Evolutionary conservation across 2,888 invertebrate genomes (phyloP), one percentile per base, ranked within the genome.

Genomic region (Euphydryas editha): DNA sequence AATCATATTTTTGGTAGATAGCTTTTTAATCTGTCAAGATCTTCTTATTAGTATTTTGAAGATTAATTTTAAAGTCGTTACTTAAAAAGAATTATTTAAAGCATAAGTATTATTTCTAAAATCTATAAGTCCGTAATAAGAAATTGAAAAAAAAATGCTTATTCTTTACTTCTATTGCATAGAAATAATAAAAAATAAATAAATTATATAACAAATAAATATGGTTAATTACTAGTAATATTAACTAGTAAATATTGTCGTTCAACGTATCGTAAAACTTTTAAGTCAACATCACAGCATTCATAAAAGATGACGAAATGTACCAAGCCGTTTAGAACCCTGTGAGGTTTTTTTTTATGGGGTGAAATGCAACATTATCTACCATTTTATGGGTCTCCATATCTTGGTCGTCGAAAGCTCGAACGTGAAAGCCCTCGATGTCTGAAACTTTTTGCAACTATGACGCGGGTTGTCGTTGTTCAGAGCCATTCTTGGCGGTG

Each of bases 361-460:
- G 61, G 46, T 39, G 69, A 76, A 75, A 68, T 72, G 77, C 64
- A 78, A 59, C 56, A 59, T 57, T 59, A 59, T 57, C 67, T 68
- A 24, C 59, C 65, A 66, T 68, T 70, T 67, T 62, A 51, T 62
- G 70, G 80, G 69, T 76, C 81, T 72, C 64, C 56, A 59, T 65
- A 73, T 73, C 76, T 75, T 85, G 86, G 88, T 76, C 72, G 74
- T 71, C 73, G 72, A 78, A 78, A 71, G 78, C 83, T 85, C 81
- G 73, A 84, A 81, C 84, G 82, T 85, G 81, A 88, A 90, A 90
- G 89, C 88, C 81, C 84, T 90, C 87, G 84, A 89, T 88, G 84
- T 86, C 87, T 85, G 83, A 85, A 90, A 90, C 87, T 91, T 90
- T 88, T 86, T 88, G 89, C 83, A 86, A 89, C 86, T 87, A 84